Evolutionary conservation across 1,140 invertebrate species (phyloP).

Genomic region (Pachyrhynchus sulphureomaculatus): DNA sequence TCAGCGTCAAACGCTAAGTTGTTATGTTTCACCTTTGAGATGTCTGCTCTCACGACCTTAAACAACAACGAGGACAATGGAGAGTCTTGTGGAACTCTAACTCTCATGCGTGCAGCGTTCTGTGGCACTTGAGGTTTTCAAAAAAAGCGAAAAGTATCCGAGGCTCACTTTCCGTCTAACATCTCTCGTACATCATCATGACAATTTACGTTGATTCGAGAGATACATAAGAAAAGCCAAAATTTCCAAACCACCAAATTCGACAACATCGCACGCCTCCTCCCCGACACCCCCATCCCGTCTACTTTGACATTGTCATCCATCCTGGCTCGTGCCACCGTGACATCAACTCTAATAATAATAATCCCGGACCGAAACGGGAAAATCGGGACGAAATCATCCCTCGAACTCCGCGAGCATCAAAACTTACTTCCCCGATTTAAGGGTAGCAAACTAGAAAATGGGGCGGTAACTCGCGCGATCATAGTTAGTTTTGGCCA

Average conservation of each 20-base stretch:
- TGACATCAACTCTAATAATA: conserved; percentile 12
- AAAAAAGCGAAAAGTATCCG: too few relatives aligned
- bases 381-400: conserved; percentile 23
- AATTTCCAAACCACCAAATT: conserved; percentile 2
- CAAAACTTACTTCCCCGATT: conserved; percentile 44
- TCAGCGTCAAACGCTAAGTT: too few relatives aligned
- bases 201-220: too few relatives aligned
- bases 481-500: conserved; percentile 29
- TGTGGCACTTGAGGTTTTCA: not conserved
- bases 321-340: not conserved
- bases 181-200: too few relatives aligned
- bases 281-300: not conserved
- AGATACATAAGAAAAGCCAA: not conserved
- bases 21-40: too few relatives aligned
- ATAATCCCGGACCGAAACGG: conserved; percentile 30
- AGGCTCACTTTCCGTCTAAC: too few relatives aligned
- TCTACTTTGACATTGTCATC: not conserved
- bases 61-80: not conserved
- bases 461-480: conserved; percentile 33
- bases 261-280: not conserved
- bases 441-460: conserved; percentile 45
- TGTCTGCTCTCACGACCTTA: too few relatives aligned
- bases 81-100: too few relatives aligned
- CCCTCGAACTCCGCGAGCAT: conserved; percentile 15
- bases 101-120: not conserved